Percentiles rank a stretch among this genome's conserved stretches.
These are phyloP conservation scores for Thymelicus sylvestris DNA, from an alignment of 2,888 invertebrate species.

Conservation along the genomic window DNA sequence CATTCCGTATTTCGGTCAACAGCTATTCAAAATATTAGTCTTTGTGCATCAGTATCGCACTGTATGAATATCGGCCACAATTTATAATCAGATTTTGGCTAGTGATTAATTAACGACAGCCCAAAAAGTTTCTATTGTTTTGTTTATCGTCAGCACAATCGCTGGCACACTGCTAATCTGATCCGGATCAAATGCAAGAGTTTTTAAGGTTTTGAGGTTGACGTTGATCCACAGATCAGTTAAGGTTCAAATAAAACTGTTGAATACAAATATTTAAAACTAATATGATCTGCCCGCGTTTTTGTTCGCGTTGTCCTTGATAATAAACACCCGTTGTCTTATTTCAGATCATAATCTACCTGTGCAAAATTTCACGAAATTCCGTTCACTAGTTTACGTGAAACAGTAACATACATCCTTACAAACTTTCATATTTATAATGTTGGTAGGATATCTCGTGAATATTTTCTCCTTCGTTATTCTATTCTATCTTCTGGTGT, in stretches of 20 bases:
- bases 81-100: conserved; percentile 13
- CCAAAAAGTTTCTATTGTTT: neutral
- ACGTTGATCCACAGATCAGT: neutral
- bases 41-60: neutral
- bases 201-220: conserved; percentile 1
- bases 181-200: neutral
- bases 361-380: no score
- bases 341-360: no score
- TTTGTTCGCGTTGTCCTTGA: no score
- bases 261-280: neutral
- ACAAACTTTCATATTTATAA: no score
- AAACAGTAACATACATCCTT: no score
- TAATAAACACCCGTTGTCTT: no score
- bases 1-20: conserved; percentile 20
- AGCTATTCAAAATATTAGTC: conserved; percentile 23
- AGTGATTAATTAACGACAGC: conserved; percentile 16
- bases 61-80: neutral
- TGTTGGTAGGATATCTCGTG: no score
- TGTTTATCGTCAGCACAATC: conserved; percentile 2
- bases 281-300: no score
- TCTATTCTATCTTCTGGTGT: no score
- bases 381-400: no score
- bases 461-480: no score
- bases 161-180: neutral
- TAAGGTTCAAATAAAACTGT: neutral